A percentile compares a stretch with the other conserved stretches of the same genome.
Conservation (phyloP, 1,140 invertebrate genomes). For the Euglossa dilemma region DNA sequence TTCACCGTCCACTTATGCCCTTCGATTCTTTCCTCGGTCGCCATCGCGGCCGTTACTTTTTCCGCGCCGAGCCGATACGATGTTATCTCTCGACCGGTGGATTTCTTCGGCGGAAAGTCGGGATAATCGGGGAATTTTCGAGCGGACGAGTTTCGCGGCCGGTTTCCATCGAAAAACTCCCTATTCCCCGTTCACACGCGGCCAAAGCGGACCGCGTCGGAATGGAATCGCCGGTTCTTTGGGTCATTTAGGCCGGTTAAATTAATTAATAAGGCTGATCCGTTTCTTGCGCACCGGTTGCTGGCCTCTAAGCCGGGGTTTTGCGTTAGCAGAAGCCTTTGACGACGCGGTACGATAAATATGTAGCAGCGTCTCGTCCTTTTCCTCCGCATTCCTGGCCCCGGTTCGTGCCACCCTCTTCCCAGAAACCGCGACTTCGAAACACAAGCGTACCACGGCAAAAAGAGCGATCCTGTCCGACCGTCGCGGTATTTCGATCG, state of each 20-base stretch:
- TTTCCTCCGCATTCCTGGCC: conserved; percentile 46
- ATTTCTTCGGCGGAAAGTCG: too few species aligned
- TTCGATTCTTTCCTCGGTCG: too few species aligned
- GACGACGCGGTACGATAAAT: conserved; percentile 69
- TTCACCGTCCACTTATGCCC: too few species aligned
- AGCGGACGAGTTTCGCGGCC: neutral
- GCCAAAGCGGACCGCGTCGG: neutral
- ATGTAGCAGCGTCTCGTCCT: conserved; percentile 70
- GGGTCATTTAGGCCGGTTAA: conserved; percentile 40
- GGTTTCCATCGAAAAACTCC: neutral
- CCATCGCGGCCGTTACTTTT: too few species aligned
- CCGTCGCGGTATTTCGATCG: conserved; percentile 53
- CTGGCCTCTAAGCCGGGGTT: conserved; percentile 10
- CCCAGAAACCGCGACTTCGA: conserved; percentile 79
- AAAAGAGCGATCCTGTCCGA: conserved; percentile 57
- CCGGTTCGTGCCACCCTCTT: conserved; percentile 63
- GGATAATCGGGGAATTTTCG: neutral
- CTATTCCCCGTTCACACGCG: conserved; percentile 20
- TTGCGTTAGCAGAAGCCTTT: conserved; percentile 62
- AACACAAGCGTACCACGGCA: conserved; percentile 72
- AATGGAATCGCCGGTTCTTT: conserved; percentile 28
- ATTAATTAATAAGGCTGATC: conserved; percentile 68
- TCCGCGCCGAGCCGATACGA: too few species aligned
- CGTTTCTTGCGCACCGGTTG: conserved; percentile 30
- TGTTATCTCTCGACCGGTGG: too few species aligned